phyloP scores from a whole-genome alignment of 2,797 vertebrate genomes.

The Sebastiscus albofasciatus region DNA sequence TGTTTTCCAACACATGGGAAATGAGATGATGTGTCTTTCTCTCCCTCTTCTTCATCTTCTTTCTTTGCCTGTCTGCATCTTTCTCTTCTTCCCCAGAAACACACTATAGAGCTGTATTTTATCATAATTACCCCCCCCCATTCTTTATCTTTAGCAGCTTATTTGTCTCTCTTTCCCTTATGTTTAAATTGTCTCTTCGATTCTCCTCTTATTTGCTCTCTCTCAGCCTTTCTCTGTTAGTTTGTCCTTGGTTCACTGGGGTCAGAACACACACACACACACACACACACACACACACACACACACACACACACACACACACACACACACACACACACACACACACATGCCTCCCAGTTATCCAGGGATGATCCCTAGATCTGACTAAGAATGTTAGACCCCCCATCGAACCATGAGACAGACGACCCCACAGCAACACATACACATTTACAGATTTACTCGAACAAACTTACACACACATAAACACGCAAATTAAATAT shows the following conservation, averaged over 20 bases:
- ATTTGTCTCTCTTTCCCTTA: background rate
- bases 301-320: too few species aligned
- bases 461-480: background rate
- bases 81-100: background rate
- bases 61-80: background rate
- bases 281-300: background rate
- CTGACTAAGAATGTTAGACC: background rate
- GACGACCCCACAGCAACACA: background rate
- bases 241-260: background rate
- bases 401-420: background rate
- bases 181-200: background rate
- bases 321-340: background rate
- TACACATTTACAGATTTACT: background rate
- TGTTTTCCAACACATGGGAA: slow-evolving; percentile 12
- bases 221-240: background rate
- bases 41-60: background rate
- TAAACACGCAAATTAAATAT: background rate
- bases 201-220: background rate
- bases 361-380: background rate
- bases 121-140: background rate
- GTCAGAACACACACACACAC: background rate
- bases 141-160: background rate
- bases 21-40: slow-evolving; percentile 16
- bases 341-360: background rate
- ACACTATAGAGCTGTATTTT: background rate